A percentile compares a stretch with the other conserved stretches of the same genome.
phyloP scores from a whole-genome alignment of 92 coral and sea anemone genomes.

The Galaxea fascicularis region DNA sequence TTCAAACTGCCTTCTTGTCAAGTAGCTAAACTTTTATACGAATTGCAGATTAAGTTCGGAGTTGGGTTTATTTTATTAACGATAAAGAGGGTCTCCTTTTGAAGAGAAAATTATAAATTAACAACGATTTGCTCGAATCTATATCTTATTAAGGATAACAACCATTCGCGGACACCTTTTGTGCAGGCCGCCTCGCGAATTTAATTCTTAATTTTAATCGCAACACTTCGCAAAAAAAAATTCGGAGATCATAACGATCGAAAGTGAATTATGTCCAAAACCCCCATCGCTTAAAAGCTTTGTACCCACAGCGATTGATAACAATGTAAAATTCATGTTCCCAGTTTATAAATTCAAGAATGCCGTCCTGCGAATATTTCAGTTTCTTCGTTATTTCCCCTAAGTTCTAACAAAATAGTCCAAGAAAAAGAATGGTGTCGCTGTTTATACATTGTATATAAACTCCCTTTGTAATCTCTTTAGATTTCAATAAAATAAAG shows the following conservation, averaged over 20 bases:
- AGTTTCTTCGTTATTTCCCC: not conserved
- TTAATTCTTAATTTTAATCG: not conserved
- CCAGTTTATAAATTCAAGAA: conserved; percentile 16
- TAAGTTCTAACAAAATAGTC: not conserved
- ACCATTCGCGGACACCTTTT: not conserved
- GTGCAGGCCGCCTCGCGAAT: not conserved
- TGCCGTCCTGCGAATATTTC: not conserved
- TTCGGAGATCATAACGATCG: not conserved
- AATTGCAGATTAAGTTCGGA: too few relatives aligned
- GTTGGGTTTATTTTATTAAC: not conserved
- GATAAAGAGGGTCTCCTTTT: not conserved
- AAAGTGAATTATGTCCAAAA: not conserved
- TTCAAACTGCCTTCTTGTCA: not conserved
- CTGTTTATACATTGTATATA: not conserved
- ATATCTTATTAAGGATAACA: not conserved
- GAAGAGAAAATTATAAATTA: not conserved
- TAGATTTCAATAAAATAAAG: not conserved
- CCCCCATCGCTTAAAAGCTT: not conserved
- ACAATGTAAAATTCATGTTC: not conserved
- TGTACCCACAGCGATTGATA: not conserved
- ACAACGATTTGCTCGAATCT: not conserved
- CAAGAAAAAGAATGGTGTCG: not conserved
- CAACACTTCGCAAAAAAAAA: not conserved
- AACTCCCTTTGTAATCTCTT: not conserved
- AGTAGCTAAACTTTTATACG: not conserved